Conservation (phyloP, 2,888 invertebrate species). For the Endotricha flammealis region DNA sequence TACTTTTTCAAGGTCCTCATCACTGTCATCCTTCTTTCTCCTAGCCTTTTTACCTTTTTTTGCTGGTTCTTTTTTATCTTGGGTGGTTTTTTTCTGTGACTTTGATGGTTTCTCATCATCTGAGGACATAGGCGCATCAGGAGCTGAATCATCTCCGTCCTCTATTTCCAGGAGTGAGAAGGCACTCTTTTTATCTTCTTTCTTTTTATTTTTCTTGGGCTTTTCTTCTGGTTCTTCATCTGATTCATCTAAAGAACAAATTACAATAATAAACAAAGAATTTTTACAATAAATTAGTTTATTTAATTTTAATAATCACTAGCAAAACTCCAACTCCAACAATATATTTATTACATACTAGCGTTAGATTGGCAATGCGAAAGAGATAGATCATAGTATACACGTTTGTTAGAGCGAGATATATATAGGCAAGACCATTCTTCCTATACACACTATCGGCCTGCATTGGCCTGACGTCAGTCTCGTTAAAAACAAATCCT, state of each 20-base stretch:
- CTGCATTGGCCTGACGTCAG: no score
- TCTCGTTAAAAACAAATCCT: no score
- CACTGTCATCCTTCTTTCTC: slow-evolving; percentile 86
- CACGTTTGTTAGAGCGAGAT: no score
- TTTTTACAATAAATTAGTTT: background rate
- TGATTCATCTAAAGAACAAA: slow-evolving; percentile 46
- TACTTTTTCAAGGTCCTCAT: slow-evolving; percentile 90
- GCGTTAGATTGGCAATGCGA: no score
- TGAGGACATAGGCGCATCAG: slow-evolving; percentile 63
- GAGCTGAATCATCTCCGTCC: slow-evolving; percentile 75
- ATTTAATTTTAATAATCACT: no score
- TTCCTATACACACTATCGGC: no score
- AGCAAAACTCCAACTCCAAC: no score
- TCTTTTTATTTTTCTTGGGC: slow-evolving; percentile 56
- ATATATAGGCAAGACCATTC: no score
- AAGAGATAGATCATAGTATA: no score
- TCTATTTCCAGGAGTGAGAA: slow-evolving; percentile 84
- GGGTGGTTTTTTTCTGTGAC: slow-evolving; percentile 49
- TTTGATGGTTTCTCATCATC: slow-evolving; percentile 63
- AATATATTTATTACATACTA: no score
- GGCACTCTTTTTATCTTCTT: slow-evolving; percentile 76
- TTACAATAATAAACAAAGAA: slow-evolving; percentile 1
- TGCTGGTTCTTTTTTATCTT: slow-evolving; percentile 64
- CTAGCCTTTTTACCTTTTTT: slow-evolving; percentile 86
- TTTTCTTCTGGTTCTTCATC: slow-evolving; percentile 68